Conservation (phyloP, 2,888 invertebrate genomes). For the Dryococelus australis region DNA sequence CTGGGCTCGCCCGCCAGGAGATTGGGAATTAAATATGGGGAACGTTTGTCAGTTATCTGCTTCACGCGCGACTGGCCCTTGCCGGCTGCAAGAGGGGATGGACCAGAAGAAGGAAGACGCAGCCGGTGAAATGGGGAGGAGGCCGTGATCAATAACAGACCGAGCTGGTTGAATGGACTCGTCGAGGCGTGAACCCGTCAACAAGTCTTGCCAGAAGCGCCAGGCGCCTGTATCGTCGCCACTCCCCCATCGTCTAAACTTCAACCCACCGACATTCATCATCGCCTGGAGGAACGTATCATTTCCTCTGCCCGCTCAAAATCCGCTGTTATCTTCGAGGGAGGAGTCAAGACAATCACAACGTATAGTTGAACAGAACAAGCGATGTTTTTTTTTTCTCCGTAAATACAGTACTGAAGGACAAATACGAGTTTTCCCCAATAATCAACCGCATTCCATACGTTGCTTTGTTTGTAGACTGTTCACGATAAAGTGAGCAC, state of each 20-base stretch:
- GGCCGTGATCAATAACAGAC: not conserved
- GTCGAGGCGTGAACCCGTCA: constrained; percentile 23
- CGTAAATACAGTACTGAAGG: no score
- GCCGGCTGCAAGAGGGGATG: not conserved
- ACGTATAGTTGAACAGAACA: not conserved
- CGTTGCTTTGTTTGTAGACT: no score
- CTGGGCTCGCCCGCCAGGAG: not conserved
- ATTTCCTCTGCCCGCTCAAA: not conserved
- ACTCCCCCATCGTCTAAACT: not conserved
- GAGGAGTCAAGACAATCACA: not conserved
- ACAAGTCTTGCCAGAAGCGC: constrained; percentile 12
- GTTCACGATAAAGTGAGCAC: no score
- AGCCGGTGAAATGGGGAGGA: not conserved
- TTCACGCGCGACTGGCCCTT: not conserved
- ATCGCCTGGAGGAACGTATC: not conserved
- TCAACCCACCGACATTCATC: not conserved
- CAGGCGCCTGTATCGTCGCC: not conserved
- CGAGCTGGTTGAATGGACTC: constrained; percentile 19
- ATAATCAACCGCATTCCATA: no score
- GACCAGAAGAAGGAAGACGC: not conserved
- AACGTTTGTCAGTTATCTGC: not conserved
- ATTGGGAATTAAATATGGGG: constrained; percentile 8
- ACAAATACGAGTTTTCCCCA: no score
- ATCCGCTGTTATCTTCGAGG: not conserved
- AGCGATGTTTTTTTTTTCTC: no score